Evolutionary conservation across 2,113 vertebrate species (phyloP).

Genomic region (Clarias gariepinus): DNA sequence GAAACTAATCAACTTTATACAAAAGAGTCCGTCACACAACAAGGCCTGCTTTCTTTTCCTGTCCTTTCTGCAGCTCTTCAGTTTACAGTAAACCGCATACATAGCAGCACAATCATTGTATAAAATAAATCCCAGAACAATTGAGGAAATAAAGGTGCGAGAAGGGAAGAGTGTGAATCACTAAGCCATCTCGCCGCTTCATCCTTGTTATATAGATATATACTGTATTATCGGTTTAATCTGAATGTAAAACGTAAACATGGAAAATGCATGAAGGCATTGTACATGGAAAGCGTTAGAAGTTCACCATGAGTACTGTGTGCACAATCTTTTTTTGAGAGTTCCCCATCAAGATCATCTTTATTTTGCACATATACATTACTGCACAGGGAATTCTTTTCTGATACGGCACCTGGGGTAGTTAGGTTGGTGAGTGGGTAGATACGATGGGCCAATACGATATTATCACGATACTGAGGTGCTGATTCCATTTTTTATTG

Average conservation of each 20-base stretch:
- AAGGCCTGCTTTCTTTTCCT: not conserved
- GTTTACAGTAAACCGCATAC: not conserved
- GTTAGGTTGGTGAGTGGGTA: not conserved
- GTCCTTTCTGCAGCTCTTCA: not conserved
- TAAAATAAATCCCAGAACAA: not conserved
- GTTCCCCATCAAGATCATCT: too few relatives aligned
- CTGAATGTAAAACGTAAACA: not conserved
- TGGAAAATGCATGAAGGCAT: not conserved
- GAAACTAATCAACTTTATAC: constrained; percentile 12
- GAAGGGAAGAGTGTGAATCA: too few relatives aligned
- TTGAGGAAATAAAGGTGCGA: not conserved
- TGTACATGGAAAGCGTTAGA: too few relatives aligned
- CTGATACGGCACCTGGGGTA: not conserved
- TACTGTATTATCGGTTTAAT: not conserved
- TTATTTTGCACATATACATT: too few relatives aligned
- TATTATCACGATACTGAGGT: too few relatives aligned
- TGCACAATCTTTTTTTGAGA: too few relatives aligned
- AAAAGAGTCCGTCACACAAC: constrained; percentile 27
- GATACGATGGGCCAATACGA: not conserved
- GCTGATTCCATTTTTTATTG: too few relatives aligned
- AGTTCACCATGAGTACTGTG: too few relatives aligned
- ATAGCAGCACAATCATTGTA: too few relatives aligned
- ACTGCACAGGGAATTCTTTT: too few relatives aligned
- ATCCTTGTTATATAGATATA: not conserved
- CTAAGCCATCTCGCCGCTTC: too few relatives aligned